Percentiles rank a stretch among this genome's conserved stretches.
Conservation (phyloP, 2,888 invertebrate species). For the Drosophila borborema region DNA sequence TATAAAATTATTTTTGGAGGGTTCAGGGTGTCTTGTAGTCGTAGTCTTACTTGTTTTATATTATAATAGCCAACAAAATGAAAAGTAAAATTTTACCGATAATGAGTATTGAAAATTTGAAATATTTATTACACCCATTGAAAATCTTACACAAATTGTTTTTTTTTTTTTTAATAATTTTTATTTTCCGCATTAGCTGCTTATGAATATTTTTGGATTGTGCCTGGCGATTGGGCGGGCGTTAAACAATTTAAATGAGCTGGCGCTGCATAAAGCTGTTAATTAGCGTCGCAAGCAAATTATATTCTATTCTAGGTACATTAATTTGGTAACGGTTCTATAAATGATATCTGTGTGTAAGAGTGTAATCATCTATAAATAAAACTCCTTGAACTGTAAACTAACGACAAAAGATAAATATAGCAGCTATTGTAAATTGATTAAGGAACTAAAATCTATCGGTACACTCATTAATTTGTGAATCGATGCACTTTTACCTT, state of each 20-base stretch:
- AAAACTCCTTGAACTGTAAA: slow-evolving; percentile 12
- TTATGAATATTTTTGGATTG: slow-evolving; percentile 32
- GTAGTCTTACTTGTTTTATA: too few species aligned
- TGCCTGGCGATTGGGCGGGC: slow-evolving; percentile 39
- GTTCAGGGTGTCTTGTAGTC: too few species aligned
- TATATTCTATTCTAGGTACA: slow-evolving; percentile 59
- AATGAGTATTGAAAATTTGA: background rate
- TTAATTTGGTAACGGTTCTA: slow-evolving; percentile 59
- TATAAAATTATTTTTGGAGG: too few species aligned
- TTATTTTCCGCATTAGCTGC: slow-evolving; percentile 63
- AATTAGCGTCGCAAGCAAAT: slow-evolving; percentile 51
- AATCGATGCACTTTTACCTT: slow-evolving; percentile 50
- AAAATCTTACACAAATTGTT: background rate
- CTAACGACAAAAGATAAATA: slow-evolving; percentile 12
- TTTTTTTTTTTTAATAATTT: slow-evolving; percentile 51
- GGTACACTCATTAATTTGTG: slow-evolving; percentile 26
- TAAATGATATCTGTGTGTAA: slow-evolving; percentile 31
- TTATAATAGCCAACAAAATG: background rate
- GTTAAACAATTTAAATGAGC: slow-evolving; percentile 37
- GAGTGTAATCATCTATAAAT: slow-evolving; percentile 6
- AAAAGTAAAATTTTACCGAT: background rate
- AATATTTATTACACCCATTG: background rate
- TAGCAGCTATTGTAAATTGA: slow-evolving; percentile 42
- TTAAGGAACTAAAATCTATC: slow-evolving; percentile 48
- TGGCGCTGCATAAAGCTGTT: slow-evolving; percentile 42